Evolutionary conservation across 2,888 invertebrate species (phyloP), one percentile per base, ranked within the genome.

Genomic region (Drosophila hamatofila): DNA sequence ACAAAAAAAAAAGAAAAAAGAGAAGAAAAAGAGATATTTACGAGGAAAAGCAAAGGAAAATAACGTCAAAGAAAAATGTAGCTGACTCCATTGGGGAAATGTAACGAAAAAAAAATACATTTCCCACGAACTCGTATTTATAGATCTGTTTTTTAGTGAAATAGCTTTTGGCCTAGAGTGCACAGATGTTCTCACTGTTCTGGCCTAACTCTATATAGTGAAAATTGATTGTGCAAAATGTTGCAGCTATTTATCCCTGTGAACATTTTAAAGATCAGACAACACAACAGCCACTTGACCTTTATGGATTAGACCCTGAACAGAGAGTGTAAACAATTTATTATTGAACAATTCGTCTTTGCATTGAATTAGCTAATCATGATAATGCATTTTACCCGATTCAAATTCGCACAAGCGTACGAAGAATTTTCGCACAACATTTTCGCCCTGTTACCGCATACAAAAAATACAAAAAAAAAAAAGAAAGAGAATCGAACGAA

Each of bases 71-170:
- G 30, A 51, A 70, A 80, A 70, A 68, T 77, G 61, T 77, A 80
- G 78, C 65, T 83, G 70, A 56, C 86, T 83, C 82, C 82, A 83
- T 74, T 71, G 60, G 77, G 67, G 48, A 16, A 46, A 46, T 25
- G 46, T 46, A 27, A 46, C 9, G 63, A 37, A 30, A 33, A 39
- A 46, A 12, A 33, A 54, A 46, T 21, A 65, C 51, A 65, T 58
- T 81, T 70, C 69, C 79, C 65, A 82, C 79, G 65, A 73, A 56
- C 65, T 80, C 62, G 54, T 88, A 83, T 88, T 88, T 83, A 78
- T 83, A 83, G 83, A 77, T 44, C 61, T 56, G 71, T 76, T 76
- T 76, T 78, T 75, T 79, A 69, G 75, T 75, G 78, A 62, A 62
- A 61, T 58, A 74, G 62, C 49, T 73, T 30, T 65, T 54, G 30